A percentile compares a stretch with the other conserved stretches of the same genome.
Conservation (phyloP, 2,113 vertebrate genomes). For the Xiphophorus hellerii region DNA sequence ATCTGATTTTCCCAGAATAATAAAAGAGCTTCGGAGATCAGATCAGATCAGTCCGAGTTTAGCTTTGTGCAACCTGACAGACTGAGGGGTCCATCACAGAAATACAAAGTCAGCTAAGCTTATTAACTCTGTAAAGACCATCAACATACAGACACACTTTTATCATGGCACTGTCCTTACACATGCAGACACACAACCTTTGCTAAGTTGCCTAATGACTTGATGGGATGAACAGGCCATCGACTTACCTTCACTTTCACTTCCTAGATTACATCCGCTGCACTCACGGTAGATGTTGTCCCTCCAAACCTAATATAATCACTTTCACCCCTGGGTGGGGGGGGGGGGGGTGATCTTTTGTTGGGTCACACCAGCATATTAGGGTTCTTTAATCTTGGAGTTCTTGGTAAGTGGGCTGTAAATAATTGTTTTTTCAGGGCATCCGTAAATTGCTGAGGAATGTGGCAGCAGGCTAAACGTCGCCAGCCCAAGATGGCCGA, state of each 20-base stretch:
- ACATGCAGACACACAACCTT: slow-evolving; percentile 11
- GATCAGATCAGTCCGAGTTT: slow-evolving; percentile 3
- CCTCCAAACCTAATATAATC: not conserved
- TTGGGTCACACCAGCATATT: not conserved
- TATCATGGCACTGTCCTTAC: not conserved
- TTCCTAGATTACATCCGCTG: slow-evolving; percentile 7
- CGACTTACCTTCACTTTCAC: slow-evolving; percentile 26
- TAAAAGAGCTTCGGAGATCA: slow-evolving; percentile 24
- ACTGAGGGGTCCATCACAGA: slow-evolving; percentile 19
- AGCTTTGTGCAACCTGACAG: slow-evolving; percentile 25
- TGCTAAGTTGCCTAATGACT: slow-evolving; percentile 9
- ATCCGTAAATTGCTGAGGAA: not conserved
- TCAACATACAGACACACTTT: slow-evolving; percentile 15
- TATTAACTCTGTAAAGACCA: slow-evolving; percentile 44
- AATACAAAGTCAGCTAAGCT: slow-evolving; percentile 44
- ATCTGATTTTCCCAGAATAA: slow-evolving; percentile 58
- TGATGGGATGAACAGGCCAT: slow-evolving; percentile 3
- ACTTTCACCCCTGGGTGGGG: not conserved
- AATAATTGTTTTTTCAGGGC: not conserved
- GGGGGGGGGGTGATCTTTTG: not conserved
- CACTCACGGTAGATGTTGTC: not conserved
- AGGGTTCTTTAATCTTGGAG: not conserved
- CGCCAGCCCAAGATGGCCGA: not conserved
- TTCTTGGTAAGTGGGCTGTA: not conserved
- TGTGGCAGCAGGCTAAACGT: not conserved